phyloP scores from a whole-genome alignment of 2,113 vertebrate genomes.

The Labeo catla region DNA sequence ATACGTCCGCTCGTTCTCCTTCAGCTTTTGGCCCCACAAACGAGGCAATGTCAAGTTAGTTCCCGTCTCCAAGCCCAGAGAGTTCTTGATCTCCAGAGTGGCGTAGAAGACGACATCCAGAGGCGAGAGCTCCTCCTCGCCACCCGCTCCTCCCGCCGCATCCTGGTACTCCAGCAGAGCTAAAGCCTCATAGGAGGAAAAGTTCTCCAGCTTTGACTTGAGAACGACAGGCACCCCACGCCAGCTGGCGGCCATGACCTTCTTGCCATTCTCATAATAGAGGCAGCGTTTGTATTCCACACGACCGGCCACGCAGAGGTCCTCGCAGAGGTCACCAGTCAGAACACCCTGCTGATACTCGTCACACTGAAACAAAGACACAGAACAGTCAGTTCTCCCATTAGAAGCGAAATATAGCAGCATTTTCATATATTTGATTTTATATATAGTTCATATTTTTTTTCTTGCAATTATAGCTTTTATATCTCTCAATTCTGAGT shows the following conservation, averaged over 20 bases:
- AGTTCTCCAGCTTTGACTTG: constrained; percentile 92
- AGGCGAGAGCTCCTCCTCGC: constrained; percentile 77
- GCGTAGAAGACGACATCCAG: constrained; percentile 87
- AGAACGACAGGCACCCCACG: constrained; percentile 85
- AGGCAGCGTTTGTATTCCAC: constrained; percentile 90
- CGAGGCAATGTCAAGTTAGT: constrained; percentile 75
- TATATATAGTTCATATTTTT: too few species aligned
- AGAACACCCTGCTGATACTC: constrained; percentile 84
- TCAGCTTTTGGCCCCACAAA: constrained; percentile 81
- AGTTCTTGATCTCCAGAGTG: constrained; percentile 86
- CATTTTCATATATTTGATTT: too few species aligned
- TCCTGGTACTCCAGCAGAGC: constrained; percentile 80
- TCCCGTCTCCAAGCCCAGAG: constrained; percentile 80
- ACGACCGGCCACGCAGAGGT: constrained; percentile 83
- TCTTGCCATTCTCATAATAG: constrained; percentile 92
- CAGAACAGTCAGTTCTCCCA: constrained; percentile 6
- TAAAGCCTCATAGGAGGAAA: constrained; percentile 87
- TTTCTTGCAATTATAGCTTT: too few species aligned
- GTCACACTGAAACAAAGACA: constrained; percentile 81
- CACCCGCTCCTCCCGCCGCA: constrained; percentile 45
- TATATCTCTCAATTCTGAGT: too few species aligned
- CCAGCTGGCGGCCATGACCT: constrained; percentile 93
- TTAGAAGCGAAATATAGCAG: background rate
- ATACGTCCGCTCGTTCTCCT: constrained; percentile 66
- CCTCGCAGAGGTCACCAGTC: constrained; percentile 89